Base-by-base conservation (phyloP, 2,888 invertebrate species). In the Drosophila mimica region DNA sequence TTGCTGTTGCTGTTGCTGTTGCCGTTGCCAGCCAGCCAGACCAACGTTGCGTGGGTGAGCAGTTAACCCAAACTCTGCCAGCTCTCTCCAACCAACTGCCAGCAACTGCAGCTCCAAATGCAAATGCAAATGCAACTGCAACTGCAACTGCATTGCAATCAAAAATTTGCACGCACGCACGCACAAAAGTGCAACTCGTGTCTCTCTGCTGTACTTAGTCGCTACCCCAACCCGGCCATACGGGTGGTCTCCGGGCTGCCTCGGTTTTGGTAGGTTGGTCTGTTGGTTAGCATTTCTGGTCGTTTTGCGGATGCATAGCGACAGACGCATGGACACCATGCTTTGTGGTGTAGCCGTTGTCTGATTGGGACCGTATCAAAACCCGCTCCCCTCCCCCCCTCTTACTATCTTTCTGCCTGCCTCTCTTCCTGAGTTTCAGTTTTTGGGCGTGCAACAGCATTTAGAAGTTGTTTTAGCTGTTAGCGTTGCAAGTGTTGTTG, bases 161-260 rank as follows among this genome's bases (percentile, higher is more conserved):
- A 76, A 88, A 88, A 85, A 83, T 83, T 46, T 79, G 87, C 85
- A 85, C 82, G 86, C 83, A 46, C 25, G 87, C 89, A 83, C 77
- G 87, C 88, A 83, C 75, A 75, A 81, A 67, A 61, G 61, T 61
- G 67, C 33, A 67, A 40, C 66, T 58, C 72, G 28, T 72, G 62
- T 60, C 66, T 69, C 75, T 53, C 30, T 34, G 63, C 65, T 51
- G 46, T 61, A 69, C 65, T 71, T 78, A 78, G 62, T 58, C 40
- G 17, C 7, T 11, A 7, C 33, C 17, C 36, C 46, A 36, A 25
- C 56, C 36, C 43, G 36, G 13, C 53, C 20, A 31, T 13, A 31
- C 34, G 40, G 31, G 8, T 56, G 48, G 67, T 60, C 51, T 72
- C 48, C 63, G 60, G 70, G 40, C 57, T 40, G 48, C 46, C 25